Conservation (phyloP, 2,888 invertebrate genomes). For the Bimastos eiseni region DNA sequence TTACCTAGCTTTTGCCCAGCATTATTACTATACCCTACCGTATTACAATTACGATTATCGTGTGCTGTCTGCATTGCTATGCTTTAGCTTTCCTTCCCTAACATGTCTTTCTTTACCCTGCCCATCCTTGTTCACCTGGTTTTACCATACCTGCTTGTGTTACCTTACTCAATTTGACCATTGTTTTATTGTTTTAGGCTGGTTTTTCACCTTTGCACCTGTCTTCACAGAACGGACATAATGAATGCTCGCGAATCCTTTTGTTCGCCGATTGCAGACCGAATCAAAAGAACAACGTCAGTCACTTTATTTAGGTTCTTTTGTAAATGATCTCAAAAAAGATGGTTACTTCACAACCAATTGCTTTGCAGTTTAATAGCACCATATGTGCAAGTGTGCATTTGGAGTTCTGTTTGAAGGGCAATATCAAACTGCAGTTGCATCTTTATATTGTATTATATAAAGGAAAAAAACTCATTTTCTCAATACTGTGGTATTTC, state of each 20-base stretch:
- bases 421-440: no score
- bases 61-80: no score
- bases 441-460: no score
- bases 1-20: neutral
- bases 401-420: neutral
- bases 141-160: neutral
- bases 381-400: no score
- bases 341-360: no score
- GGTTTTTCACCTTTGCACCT: slow-evolving; percentile 34
- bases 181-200: slow-evolving; percentile 14
- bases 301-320: neutral
- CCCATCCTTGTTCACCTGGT: neutral
- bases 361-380: no score
- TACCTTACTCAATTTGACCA: neutral
- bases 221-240: slow-evolving; percentile 68
- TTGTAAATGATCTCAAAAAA: neutral
- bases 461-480: no score
- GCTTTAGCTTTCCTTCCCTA: neutral
- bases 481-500: no score
- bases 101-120: neutral
- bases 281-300: slow-evolving; percentile 75
- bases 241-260: slow-evolving; percentile 89
- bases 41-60: no score
- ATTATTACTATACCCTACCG: no score
- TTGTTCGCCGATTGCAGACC: slow-evolving; percentile 85